Evolutionary conservation across 2,888 invertebrate genomes (phyloP), one percentile per base, ranked within the genome.

Genomic region (Hyles lineata): DNA sequence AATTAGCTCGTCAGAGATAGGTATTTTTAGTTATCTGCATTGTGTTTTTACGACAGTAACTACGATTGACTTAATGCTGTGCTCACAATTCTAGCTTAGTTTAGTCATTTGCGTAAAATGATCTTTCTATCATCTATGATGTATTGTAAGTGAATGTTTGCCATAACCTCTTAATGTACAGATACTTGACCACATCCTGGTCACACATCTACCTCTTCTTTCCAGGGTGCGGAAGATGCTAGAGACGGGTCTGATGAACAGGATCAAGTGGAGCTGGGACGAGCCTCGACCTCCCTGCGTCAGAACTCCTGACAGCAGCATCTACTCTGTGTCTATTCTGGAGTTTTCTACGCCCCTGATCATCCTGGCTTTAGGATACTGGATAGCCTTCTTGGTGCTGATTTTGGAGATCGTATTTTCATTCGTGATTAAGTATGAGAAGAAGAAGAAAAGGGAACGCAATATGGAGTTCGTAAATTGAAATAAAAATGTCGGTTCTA

Each of bases 341-440:
- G 96, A 96, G 81, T 95, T 96, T 80, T 95, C 95, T 58, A 95
- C 95, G 74, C 95, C 96, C 0, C 87, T 96, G 19, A 82, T 95
- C 21, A 88, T 95, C 67, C 87, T 96, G 9, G 80, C 89, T 3
- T 81, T 92, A 3, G 96, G 96, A 29, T 88, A 93, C 79, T 76
- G 89, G 23, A 78, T 90, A 0, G 88, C 95, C n/a, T 21, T 88
- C 32, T 62, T 89, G 7, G 76, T 95, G 71, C 79, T 95, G 32
- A 2, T 85, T 0, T 81, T 82, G 0, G 95, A 95, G 80, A 81
- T 90, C 2, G 8, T 87, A 1, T 61, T 80, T 19, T 32, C 81
- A 90, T 3, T 6, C 87, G 0, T 61, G 80, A n/a, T 35, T 15
- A 15, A 63, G 0, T 21, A 17, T 50, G 35, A 29, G 23, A 70